These are phyloP conservation scores for Empidonax traillii DNA, from an alignment of 2,113 vertebrate species.

Conservation along the genomic window DNA sequence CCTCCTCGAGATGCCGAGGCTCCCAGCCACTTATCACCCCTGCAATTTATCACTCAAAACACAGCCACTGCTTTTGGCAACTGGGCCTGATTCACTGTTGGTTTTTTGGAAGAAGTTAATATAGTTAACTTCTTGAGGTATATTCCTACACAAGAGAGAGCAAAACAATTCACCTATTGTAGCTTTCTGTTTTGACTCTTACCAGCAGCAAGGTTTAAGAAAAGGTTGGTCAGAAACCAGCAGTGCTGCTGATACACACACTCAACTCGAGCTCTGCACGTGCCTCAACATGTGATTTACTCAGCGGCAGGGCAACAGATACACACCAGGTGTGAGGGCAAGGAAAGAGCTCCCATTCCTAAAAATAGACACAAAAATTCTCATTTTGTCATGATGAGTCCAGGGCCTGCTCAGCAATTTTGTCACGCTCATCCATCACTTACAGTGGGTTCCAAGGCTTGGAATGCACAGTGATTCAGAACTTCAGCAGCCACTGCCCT, in stretches of 20 bases:
- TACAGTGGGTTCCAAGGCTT: background rate
- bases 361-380: background rate
- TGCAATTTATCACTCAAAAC: background rate
- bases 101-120: background rate
- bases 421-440: background rate
- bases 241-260: background rate
- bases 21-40: background rate
- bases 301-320: background rate
- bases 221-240: background rate
- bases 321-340: background rate
- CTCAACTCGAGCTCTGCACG: background rate
- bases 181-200: background rate
- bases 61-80: background rate
- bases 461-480: background rate
- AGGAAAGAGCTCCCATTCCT: background rate
- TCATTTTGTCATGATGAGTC: background rate
- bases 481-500: background rate
- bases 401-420: background rate
- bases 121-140: background rate
- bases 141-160: background rate
- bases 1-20: background rate
- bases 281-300: background rate
- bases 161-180: background rate
- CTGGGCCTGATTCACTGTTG: background rate
- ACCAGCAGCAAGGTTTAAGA: background rate